Evolutionary conservation across 2,797 vertebrate genomes (phyloP).

Genomic region (Poecile montanus): DNA sequence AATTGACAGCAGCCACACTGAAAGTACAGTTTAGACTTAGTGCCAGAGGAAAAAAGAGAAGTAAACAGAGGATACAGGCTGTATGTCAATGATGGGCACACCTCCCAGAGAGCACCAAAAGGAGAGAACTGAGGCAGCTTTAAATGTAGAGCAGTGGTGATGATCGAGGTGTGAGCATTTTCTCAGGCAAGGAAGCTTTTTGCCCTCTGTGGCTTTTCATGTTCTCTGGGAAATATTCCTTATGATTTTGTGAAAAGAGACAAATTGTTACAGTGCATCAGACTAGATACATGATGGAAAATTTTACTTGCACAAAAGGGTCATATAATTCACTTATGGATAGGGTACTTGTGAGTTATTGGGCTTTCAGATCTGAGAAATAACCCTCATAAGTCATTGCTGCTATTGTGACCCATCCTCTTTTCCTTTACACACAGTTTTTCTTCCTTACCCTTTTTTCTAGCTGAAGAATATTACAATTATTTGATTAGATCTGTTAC

Average conservation of each 20-base stretch:
- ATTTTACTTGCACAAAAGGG: conserved; percentile 33
- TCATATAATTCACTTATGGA: conserved; percentile 15
- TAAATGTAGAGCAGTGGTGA: background rate
- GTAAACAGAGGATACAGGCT: background rate
- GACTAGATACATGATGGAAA: conserved; percentile 6
- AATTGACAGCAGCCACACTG: background rate
- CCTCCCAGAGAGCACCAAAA: background rate
- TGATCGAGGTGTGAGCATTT: background rate
- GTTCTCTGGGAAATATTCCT: background rate
- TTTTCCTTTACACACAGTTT: background rate
- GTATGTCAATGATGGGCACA: background rate
- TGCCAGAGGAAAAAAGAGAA: background rate
- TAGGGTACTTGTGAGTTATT: conserved; percentile 13
- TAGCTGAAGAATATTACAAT: background rate
- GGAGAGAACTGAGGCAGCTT: background rate
- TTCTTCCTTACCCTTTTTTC: background rate
- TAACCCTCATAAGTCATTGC: conserved; percentile 38
- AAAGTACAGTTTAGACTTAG: background rate
- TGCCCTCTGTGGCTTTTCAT: background rate
- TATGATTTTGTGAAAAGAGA: conserved; percentile 4
- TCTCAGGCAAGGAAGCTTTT: background rate
- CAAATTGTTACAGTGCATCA: conserved; percentile 28
- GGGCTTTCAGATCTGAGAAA: conserved; percentile 45
- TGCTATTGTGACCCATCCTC: conserved; percentile 25
- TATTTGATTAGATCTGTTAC: conserved; percentile 34